These are phyloP conservation scores for Pseudomyrmex flavicornis DNA, from an alignment of 1,140 invertebrate species.

Conservation along the genomic window DNA sequence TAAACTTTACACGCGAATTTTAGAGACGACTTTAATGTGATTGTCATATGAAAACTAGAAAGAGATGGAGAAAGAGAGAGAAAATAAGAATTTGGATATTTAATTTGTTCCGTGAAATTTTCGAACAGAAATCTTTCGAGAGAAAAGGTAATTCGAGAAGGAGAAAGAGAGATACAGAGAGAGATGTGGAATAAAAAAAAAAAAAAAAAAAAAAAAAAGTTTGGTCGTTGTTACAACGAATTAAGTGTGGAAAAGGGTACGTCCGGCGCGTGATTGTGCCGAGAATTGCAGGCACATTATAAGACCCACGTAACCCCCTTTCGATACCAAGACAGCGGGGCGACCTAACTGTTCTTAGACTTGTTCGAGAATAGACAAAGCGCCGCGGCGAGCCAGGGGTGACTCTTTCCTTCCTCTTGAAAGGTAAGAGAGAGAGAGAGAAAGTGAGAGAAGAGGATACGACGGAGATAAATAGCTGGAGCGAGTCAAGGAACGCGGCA, in stretches of 20 bases:
- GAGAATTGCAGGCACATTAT: constrained; percentile 37
- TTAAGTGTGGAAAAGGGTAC: constrained; percentile 18
- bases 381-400: constrained; percentile 29
- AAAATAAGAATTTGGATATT: neutral
- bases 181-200: too few species aligned
- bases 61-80: neutral
- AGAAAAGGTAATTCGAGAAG: too few species aligned
- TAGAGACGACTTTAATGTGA: too few species aligned
- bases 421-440: neutral
- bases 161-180: too few species aligned
- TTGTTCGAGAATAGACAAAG: constrained; percentile 42
- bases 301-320: constrained; percentile 35
- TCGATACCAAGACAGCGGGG: constrained; percentile 50
- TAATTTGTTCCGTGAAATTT: neutral
- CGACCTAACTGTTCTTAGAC: constrained; percentile 70
- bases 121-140: too few species aligned
- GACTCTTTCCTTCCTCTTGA: neutral
- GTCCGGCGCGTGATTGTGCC: constrained; percentile 27
- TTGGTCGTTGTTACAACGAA: neutral
- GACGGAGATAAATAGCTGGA: constrained; percentile 46
- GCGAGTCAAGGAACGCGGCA: constrained; percentile 33
- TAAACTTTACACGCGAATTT: neutral
- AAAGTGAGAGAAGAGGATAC: neutral
- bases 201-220: neutral
- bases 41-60: neutral